Evolutionary conservation across 2,797 vertebrate genomes (phyloP).

Genomic region (Staurois parvus): DNA sequence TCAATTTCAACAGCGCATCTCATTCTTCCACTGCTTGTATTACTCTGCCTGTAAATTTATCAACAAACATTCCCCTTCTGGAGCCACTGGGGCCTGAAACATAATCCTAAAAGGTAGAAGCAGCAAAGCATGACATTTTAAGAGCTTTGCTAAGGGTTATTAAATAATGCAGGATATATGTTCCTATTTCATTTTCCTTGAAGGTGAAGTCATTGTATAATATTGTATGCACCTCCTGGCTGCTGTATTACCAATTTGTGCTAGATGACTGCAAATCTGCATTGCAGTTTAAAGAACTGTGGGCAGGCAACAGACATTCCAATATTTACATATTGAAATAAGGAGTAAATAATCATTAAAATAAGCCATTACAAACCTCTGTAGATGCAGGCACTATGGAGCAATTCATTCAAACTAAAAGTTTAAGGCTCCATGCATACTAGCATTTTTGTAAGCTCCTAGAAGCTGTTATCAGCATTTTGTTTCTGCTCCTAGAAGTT

Average conservation of each 20-base stretch:
- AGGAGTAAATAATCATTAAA: too few relatives aligned
- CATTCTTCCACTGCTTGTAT: neutral
- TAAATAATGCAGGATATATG: neutral
- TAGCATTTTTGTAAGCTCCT: too few relatives aligned
- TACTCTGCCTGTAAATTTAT: neutral
- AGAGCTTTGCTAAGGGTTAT: neutral
- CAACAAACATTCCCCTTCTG: neutral
- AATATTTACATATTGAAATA: too few relatives aligned
- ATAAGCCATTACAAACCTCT: too few relatives aligned
- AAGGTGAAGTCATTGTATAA: neutral
- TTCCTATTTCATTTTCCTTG: neutral
- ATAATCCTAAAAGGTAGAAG: too few relatives aligned
- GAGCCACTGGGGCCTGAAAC: neutral
- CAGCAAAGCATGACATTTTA: too few relatives aligned
- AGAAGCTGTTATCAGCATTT: too few relatives aligned
- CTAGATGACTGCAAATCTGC: neutral
- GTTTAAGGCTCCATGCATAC: too few relatives aligned
- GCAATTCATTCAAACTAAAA: too few relatives aligned
- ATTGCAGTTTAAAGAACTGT: neutral
- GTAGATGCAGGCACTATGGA: too few relatives aligned
- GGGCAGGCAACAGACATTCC: too few relatives aligned
- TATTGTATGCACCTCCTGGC: neutral
- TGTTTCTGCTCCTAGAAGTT: too few relatives aligned
- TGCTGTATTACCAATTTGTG: neutral
- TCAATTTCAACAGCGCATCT: neutral